Evolutionary conservation across 2,797 vertebrate genomes (phyloP), one percentile per base, ranked within the genome.

Genomic region (Sardinella longiceps): DNA sequence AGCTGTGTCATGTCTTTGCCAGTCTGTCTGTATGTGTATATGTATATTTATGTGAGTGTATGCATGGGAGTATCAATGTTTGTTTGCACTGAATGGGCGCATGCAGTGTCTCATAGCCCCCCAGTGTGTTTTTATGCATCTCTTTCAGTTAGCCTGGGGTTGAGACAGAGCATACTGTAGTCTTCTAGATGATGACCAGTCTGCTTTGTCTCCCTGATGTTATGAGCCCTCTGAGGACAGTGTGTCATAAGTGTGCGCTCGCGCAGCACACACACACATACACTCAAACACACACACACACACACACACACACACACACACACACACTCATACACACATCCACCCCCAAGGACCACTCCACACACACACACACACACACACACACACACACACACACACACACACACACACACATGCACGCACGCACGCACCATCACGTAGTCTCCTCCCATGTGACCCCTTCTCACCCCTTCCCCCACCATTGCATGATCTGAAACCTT

Each of bases 191-290:
- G 92, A 91, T 92, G 92, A 92, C 92, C 93, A 94, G 90, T 91
- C 89, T 94, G 93, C 92, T 88, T 89, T 90, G 92, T 94, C 94
- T 94, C 87, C 91, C 92, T 92, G 94, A 91, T 92, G 93, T 92
- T 90, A 91, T 91, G 92, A 93, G 92, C 90, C 92, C 92, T 91
- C 89, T 91, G 87, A 92, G 91, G 92, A 93, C 66, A 77, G 30
- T 83, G 43, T 39, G 15, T 20, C 70, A 77, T 14, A 20, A 48
- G 4, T 48, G 12, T 48, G 46, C 0, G 12, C 46, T 23, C 33
- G 9, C 37, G 93, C 91, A n/a, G n/a, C n/a, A n/a, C n/a, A n/a
- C n/a, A n/a, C 63, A 70, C 63, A 70, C 28, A 70, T 30, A 43
- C 33, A 23, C 37, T 93, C 91, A 90, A 92, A 92, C 45, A 92